phyloP scores from a whole-genome alignment of 1,140 invertebrate species.

The Saccostrea cuccullata region DNA sequence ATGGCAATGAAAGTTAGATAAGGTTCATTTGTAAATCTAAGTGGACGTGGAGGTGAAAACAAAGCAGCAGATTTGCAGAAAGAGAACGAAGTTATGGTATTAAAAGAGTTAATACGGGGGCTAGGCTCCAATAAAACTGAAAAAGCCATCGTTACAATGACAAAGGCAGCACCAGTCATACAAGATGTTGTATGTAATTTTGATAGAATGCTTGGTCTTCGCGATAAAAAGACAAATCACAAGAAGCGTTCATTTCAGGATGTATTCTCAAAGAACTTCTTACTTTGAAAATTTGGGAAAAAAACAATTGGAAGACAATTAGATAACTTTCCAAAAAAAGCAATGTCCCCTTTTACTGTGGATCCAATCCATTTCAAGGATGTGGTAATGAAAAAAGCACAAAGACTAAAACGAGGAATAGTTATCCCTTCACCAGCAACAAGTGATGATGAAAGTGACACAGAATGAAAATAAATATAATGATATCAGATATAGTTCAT shows the following conservation, averaged over 20 bases:
- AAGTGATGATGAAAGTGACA: background rate
- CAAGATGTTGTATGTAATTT: too few relatives aligned
- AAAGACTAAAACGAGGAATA: background rate
- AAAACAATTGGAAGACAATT: slow-evolving; percentile 23
- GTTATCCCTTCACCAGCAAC: background rate
- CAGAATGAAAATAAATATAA: background rate
- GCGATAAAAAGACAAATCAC: too few relatives aligned
- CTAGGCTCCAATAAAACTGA: too few relatives aligned
- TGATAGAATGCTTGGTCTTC: too few relatives aligned
- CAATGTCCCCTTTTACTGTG: slow-evolving; percentile 2
- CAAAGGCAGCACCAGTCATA: too few relatives aligned
- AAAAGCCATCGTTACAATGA: too few relatives aligned
- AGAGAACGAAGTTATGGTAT: too few relatives aligned
- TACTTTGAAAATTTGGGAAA: too few relatives aligned
- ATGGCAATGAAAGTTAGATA: slow-evolving; percentile 45
- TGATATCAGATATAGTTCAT: background rate
- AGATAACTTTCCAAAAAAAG: slow-evolving; percentile 13
- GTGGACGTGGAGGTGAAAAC: slow-evolving; percentile 29
- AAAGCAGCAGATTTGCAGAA: too few relatives aligned
- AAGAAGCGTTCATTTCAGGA: too few relatives aligned
- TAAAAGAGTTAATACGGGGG: too few relatives aligned
- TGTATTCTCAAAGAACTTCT: too few relatives aligned
- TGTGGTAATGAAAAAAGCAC: slow-evolving; percentile 16
- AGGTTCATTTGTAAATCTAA: slow-evolving; percentile 53
- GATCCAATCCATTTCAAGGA: background rate